These are phyloP conservation scores for Cariama cristata DNA, from an alignment of 2,113 vertebrate genomes.

Conservation along the genomic window DNA sequence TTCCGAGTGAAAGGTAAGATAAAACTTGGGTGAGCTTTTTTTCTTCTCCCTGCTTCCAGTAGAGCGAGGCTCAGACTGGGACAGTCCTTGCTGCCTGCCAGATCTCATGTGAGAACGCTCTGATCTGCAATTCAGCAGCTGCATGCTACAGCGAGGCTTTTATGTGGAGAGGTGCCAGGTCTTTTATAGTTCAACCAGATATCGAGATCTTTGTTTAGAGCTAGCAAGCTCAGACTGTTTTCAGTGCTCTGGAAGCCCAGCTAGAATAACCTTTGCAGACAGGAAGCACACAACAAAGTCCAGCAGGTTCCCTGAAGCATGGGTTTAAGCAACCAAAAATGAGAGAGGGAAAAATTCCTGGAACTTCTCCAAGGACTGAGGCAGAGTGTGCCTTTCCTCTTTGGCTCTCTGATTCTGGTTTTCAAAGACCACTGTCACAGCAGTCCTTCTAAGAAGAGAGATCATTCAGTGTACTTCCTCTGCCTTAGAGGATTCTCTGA, in stretches of 20 bases:
- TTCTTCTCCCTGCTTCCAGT: background rate
- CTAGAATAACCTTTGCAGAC: background rate
- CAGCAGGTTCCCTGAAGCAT: background rate
- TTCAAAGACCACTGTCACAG: slow-evolving; percentile 31
- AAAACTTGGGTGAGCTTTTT: background rate
- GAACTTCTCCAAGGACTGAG: background rate
- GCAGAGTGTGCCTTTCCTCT: background rate
- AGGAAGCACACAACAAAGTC: background rate
- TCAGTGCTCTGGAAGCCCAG: background rate
- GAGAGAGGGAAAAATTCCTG: background rate
- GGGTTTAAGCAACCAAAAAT: background rate
- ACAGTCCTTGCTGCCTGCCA: background rate
- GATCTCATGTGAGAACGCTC: background rate
- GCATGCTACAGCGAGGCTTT: background rate
- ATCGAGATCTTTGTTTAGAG: background rate
- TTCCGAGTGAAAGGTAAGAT: background rate
- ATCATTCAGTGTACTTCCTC: background rate
- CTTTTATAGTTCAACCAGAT: background rate
- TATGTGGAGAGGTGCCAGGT: background rate
- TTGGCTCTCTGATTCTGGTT: background rate
- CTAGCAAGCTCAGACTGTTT: background rate
- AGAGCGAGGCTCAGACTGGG: background rate
- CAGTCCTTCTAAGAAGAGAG: background rate
- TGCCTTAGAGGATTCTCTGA: background rate
- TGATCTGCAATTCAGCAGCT: background rate